Conservation (phyloP, 1,140 invertebrate species). For the Choristoneura fumiferana region DNA sequence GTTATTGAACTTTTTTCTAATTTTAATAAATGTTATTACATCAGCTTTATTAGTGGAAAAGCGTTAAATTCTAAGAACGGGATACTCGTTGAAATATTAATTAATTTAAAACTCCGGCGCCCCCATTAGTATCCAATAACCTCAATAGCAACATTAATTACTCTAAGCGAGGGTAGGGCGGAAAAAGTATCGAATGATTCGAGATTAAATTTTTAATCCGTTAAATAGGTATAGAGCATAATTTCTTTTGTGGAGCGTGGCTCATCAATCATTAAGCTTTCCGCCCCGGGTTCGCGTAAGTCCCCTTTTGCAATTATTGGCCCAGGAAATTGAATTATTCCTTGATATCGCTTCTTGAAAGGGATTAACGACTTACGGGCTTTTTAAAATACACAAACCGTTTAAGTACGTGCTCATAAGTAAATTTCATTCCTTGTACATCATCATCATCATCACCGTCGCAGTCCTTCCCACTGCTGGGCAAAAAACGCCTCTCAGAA, state of each 20-base stretch:
- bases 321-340: constrained; percentile 17
- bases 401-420: too few relatives aligned
- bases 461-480: too few relatives aligned
- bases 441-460: too few relatives aligned
- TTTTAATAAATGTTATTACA: too few relatives aligned
- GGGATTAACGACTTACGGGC: constrained; percentile 3
- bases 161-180: neutral
- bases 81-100: neutral
- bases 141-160: neutral
- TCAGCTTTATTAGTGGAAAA: neutral
- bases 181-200: constrained; percentile 10
- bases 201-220: constrained; percentile 15
- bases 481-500: too few relatives aligned
- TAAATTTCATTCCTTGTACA: too few relatives aligned
- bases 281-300: neutral
- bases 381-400: neutral
- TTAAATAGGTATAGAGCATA: neutral
- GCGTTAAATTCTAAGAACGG: neutral
- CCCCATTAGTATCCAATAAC: neutral
- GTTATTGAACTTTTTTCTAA: too few relatives aligned
- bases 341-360: constrained; percentile 3
- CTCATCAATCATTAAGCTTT: constrained; percentile 7
- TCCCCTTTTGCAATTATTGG: neutral
- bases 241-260: neutral
- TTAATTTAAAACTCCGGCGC: neutral